Conservation (phyloP, 1,140 invertebrate genomes). For the Nomia melanderi region DNA sequence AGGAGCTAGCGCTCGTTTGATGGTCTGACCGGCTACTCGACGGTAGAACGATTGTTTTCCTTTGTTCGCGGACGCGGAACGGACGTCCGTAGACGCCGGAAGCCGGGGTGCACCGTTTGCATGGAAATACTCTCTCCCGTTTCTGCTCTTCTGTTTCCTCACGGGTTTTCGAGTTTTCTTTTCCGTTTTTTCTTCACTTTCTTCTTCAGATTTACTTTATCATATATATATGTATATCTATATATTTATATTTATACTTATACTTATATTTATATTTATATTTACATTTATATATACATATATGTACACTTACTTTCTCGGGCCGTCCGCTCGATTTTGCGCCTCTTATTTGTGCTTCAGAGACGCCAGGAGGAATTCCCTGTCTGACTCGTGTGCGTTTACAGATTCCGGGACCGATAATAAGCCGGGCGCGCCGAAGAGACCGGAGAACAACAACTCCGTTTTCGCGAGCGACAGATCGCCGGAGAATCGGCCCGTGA, state of each 20-base stretch:
- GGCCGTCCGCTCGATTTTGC: background rate
- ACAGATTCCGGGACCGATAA: constrained; percentile 70
- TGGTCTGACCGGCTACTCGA: too few species aligned
- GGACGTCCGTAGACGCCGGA: too few species aligned
- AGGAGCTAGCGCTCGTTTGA: background rate
- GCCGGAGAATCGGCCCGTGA: constrained; percentile 63
- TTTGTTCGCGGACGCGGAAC: too few species aligned
- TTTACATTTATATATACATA: background rate
- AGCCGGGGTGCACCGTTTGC: too few species aligned
- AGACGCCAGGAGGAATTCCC: background rate
- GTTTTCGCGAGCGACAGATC: constrained; percentile 65
- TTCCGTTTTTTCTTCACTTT: too few species aligned
- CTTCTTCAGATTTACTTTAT: too few species aligned
- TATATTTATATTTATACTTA: constrained; percentile 24
- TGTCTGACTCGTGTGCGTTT: constrained; percentile 55
- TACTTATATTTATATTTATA: constrained; percentile 24
- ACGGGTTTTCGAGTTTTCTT: too few species aligned
- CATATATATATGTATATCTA: too few species aligned
- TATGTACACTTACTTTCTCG: background rate
- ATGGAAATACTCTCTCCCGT: too few species aligned
- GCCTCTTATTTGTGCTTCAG: background rate
- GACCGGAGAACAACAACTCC: constrained; percentile 76
- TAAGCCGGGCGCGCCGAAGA: constrained; percentile 52
- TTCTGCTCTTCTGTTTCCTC: too few species aligned
- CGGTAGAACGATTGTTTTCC: too few species aligned